A percentile compares a stretch with the other conserved stretches of the same genome.
Conservation (phyloP, 2,888 invertebrate genomes). For the Archips xylosteana region DNA sequence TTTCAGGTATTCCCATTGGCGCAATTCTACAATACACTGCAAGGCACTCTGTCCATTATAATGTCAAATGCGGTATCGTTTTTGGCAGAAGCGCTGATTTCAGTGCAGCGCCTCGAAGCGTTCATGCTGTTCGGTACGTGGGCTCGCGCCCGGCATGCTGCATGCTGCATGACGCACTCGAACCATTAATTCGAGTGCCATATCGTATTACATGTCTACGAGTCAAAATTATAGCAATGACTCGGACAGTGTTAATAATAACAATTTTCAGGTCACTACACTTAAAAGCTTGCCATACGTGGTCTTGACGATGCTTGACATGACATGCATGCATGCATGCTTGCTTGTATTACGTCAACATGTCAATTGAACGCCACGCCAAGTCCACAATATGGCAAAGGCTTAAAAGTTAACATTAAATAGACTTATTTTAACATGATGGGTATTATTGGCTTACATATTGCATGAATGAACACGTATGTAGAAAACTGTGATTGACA, state of each 20-base stretch:
- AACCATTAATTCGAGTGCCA: constrained; percentile 24
- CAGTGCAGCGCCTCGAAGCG: constrained; percentile 86
- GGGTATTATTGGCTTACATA: neutral
- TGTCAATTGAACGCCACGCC: too few species aligned
- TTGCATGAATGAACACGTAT: neutral
- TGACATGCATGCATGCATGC: too few species aligned
- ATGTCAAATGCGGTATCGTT: constrained; percentile 86
- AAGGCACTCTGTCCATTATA: constrained; percentile 86
- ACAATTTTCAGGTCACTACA: constrained; percentile 43
- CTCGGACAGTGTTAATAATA: constrained; percentile 52
- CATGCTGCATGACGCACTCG: constrained; percentile 49
- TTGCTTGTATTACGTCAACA: too few species aligned
- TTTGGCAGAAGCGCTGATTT: constrained; percentile 86
- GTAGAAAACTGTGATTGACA: too few species aligned
- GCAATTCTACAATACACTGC: constrained; percentile 87
- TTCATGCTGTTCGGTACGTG: constrained; percentile 85
- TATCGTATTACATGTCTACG: constrained; percentile 44
- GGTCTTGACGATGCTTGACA: too few species aligned
- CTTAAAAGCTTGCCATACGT: neutral
- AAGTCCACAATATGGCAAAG: too few species aligned
- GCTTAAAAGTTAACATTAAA: neutral
- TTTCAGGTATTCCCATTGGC: constrained; percentile 87
- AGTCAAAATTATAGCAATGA: constrained; percentile 60
- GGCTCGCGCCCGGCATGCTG: constrained; percentile 52
- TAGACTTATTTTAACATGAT: neutral